Percentiles rank a stretch among this genome's conserved stretches.
phyloP scores from a whole-genome alignment of 2,888 invertebrate species.

The Apamea epomidion region DNA sequence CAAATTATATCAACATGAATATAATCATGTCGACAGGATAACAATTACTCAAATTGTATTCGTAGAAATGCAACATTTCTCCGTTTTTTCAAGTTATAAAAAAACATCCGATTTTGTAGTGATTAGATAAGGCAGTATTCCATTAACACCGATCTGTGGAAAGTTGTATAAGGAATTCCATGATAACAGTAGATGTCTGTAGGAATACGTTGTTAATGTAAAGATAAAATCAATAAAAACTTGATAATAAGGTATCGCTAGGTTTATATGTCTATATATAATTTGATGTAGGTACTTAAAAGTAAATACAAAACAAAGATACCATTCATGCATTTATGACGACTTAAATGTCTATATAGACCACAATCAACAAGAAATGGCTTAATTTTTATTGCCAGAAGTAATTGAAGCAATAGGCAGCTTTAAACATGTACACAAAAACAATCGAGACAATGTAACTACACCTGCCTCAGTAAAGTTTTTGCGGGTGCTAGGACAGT shows the following conservation, averaged over 20 bases:
- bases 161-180: not conserved
- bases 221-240: not conserved
- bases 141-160: not conserved
- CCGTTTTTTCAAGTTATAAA: not conserved
- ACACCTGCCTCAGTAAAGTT: not conserved
- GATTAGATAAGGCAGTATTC: slow-evolving; percentile 3
- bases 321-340: not conserved
- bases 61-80: not conserved
- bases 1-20: not conserved
- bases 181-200: not conserved
- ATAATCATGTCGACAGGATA: not conserved
- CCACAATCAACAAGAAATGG: not conserved
- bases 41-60: not conserved
- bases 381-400: not conserved
- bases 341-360: not conserved
- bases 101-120: not conserved
- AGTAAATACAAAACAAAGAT: not conserved
- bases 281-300: not conserved
- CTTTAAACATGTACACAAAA: not conserved
- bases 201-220: not conserved
- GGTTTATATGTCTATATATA: no score
- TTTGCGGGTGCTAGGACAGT: not conserved
- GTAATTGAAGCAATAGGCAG: not conserved
- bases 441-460: not conserved
- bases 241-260: not conserved